Evolutionary conservation across 2,888 invertebrate species (phyloP).

Genomic region (Cynaeus angustus): DNA sequence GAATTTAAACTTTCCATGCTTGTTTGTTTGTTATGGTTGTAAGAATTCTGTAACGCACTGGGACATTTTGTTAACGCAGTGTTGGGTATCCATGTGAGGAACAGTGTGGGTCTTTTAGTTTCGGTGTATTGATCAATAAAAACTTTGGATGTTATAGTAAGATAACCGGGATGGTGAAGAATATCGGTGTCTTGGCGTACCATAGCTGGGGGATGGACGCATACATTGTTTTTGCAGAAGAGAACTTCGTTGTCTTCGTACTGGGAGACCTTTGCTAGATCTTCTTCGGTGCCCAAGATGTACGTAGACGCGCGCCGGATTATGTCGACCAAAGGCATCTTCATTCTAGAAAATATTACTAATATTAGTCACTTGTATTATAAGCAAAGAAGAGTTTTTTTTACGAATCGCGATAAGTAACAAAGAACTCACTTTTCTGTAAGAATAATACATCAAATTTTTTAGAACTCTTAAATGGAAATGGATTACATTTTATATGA

Average conservation of each 20-base stretch:
- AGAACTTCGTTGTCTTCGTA: slow-evolving; percentile 90
- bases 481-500: too few relatives aligned
- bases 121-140: slow-evolving; percentile 85
- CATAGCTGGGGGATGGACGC: slow-evolving; percentile 94
- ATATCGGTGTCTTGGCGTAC: slow-evolving; percentile 88
- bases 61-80: slow-evolving; percentile 90
- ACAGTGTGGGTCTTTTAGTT: slow-evolving; percentile 85
- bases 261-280: slow-evolving; percentile 74
- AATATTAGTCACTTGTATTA: too few relatives aligned
- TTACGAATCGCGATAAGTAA: too few relatives aligned
- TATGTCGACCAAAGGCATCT: slow-evolving; percentile 86
- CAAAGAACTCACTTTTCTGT: too few relatives aligned
- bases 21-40: slow-evolving; percentile 65
- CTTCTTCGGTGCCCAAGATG: slow-evolving; percentile 80
- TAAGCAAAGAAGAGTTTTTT: too few relatives aligned
- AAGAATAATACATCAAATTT: too few relatives aligned
- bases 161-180: slow-evolving; percentile 93
- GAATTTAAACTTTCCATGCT: slow-evolving; percentile 69
- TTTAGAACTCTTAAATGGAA: too few relatives aligned
- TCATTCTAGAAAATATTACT: slow-evolving; percentile 48
- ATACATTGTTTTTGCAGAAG: slow-evolving; percentile 97
- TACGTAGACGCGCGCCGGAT: slow-evolving; percentile 86
- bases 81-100: slow-evolving; percentile 97
- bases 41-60: slow-evolving; percentile 78
- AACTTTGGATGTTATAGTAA: slow-evolving; percentile 90